Conservation (phyloP, 2,797 vertebrate genomes). For the Myotis vivesi region DNA sequence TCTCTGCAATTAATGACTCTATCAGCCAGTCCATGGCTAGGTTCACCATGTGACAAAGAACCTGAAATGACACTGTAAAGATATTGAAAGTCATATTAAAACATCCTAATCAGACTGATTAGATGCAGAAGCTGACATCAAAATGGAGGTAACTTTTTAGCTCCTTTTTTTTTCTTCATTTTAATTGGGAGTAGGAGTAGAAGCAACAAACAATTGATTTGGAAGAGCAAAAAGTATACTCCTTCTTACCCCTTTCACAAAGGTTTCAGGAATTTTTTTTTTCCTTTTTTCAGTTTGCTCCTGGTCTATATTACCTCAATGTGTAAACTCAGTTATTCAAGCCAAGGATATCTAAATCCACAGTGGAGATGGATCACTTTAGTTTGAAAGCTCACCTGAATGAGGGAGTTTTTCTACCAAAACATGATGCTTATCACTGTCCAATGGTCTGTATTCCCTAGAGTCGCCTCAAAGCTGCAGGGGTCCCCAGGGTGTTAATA, state of each 20-base stretch:
- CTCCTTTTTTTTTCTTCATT: not conserved
- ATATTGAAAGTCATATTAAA: constrained; percentile 55
- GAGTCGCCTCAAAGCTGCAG: not conserved
- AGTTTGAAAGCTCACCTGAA: not conserved
- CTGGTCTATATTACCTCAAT: not conserved
- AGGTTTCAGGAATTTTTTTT: not conserved
- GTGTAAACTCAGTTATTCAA: not conserved
- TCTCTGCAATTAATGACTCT: constrained; percentile 97
- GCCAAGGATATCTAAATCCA: not conserved
- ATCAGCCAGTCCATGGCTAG: constrained; percentile 94
- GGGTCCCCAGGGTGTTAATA: not conserved
- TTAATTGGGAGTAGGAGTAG: constrained; percentile 2
- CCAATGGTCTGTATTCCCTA: not conserved
- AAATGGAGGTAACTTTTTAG: not conserved
- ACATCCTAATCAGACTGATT: not conserved
- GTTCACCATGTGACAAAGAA: constrained; percentile 94
- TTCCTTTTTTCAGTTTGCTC: not conserved
- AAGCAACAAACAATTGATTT: constrained; percentile 12
- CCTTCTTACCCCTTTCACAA: not conserved
- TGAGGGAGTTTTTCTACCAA: not conserved
- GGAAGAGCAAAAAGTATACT: not conserved
- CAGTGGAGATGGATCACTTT: not conserved
- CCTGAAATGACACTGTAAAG: constrained; percentile 92
- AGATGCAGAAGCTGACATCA: not conserved
- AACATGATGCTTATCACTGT: not conserved